phyloP scores from a whole-genome alignment of 1,140 invertebrate species.

The Magallana ariakensis region DNA sequence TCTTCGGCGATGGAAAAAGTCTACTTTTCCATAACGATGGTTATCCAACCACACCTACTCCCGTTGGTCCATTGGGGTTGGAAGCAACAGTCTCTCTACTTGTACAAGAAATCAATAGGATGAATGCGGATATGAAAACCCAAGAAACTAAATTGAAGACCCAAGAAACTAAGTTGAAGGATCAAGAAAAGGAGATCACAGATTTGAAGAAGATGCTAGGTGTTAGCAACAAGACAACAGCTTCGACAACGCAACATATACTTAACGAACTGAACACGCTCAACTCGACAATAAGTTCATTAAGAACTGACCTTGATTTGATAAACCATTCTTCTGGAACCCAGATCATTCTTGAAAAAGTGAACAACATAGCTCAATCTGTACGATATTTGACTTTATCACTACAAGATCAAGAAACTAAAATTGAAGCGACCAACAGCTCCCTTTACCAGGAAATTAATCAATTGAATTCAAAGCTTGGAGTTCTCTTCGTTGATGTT shows the following conservation, averaged over 20 bases:
- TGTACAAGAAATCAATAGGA: background rate
- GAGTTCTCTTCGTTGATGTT: background rate
- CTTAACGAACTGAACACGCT: background rate
- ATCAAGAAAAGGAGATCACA: background rate
- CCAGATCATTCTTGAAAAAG: background rate
- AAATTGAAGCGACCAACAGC: background rate
- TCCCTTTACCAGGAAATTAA: background rate
- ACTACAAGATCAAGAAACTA: background rate
- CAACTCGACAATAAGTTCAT: background rate
- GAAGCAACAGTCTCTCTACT: background rate
- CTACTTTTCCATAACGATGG: conserved; percentile 5
- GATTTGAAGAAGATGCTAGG: background rate
- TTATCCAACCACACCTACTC: background rate
- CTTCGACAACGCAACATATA: background rate
- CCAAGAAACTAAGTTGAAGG: background rate
- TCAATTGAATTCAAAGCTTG: background rate
- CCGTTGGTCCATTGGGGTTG: background rate
- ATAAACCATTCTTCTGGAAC: background rate
- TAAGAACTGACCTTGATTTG: background rate
- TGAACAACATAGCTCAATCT: background rate
- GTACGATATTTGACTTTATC: background rate
- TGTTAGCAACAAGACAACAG: background rate
- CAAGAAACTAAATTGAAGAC: background rate
- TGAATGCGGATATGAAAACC: background rate
- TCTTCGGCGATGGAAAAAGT: background rate